A percentile compares a stretch with the other conserved stretches of the same genome.
phyloP scores from a whole-genome alignment of 2,797 vertebrate species.

The Chelmon rostratus region DNA sequence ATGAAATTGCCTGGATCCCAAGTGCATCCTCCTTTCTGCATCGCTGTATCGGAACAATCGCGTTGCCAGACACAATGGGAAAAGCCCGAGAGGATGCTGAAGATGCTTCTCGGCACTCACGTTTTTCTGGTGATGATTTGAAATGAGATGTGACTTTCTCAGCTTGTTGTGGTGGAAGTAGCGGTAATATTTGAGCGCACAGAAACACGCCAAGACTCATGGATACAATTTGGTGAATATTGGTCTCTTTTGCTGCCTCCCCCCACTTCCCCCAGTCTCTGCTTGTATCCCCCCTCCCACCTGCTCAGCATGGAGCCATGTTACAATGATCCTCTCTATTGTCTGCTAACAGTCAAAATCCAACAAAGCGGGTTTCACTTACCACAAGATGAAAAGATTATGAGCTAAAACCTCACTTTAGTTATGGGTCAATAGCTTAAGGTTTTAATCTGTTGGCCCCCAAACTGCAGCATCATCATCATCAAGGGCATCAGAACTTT shows the following conservation, averaged over 20 bases:
- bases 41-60: constrained; percentile 70
- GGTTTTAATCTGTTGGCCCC: constrained; percentile 65
- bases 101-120: not conserved
- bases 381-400: constrained; percentile 76
- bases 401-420: constrained; percentile 75
- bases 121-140: constrained; percentile 1
- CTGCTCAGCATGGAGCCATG: constrained; percentile 47
- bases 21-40: constrained; percentile 61
- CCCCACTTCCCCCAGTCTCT: not conserved
- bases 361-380: constrained; percentile 78
- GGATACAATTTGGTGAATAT: constrained; percentile 24
- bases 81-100: constrained; percentile 37
- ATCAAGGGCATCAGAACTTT: constrained; percentile 33
- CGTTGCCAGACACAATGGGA: constrained; percentile 53
- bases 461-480: constrained; percentile 59
- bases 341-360: constrained; percentile 63
- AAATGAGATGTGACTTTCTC: constrained; percentile 28
- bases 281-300: not conserved
- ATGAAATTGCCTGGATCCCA: constrained; percentile 71
- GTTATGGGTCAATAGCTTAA: constrained; percentile 77
- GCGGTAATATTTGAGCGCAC: not conserved
- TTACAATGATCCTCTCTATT: constrained; percentile 64
- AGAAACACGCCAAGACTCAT: constrained; percentile 9
- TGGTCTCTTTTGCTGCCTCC: constrained; percentile 7
- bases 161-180: constrained; percentile 26